Evolutionary conservation across 2,888 invertebrate species (phyloP).

Genomic region (Hymenopus coronatus): DNA sequence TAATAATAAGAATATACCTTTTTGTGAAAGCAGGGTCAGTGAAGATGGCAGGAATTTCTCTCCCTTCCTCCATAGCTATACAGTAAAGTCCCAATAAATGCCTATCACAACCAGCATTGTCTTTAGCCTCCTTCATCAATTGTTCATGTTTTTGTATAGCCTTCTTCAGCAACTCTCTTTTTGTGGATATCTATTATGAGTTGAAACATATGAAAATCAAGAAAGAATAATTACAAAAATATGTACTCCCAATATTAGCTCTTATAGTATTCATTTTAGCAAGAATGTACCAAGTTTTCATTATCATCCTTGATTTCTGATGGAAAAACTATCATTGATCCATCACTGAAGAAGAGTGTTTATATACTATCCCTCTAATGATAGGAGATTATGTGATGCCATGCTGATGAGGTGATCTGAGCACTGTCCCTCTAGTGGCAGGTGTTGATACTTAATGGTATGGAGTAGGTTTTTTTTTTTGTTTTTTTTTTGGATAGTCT

Average conservation of each 20-base stretch:
- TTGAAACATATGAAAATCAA: background rate
- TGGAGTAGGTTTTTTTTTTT: too few species aligned
- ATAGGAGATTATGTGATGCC: too few species aligned
- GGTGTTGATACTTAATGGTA: too few species aligned
- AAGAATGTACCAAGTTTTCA: too few species aligned
- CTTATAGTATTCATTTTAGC: too few species aligned
- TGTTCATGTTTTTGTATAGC: slow-evolving; percentile 54
- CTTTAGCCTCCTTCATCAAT: slow-evolving; percentile 54
- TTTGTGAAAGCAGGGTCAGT: slow-evolving; percentile 53
- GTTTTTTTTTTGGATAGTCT: too few species aligned
- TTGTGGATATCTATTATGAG: slow-evolving; percentile 27
- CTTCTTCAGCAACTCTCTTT: slow-evolving; percentile 45
- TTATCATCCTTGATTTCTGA: too few species aligned
- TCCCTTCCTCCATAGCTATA: slow-evolving; percentile 50
- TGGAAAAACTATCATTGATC: too few species aligned
- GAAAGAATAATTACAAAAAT: background rate
- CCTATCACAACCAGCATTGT: slow-evolving; percentile 55
- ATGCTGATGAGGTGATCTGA: too few species aligned
- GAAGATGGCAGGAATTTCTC: slow-evolving; percentile 52
- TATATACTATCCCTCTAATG: too few species aligned
- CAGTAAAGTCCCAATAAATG: slow-evolving; percentile 58
- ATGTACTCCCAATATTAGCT: background rate
- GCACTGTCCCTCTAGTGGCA: too few species aligned
- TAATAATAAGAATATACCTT: slow-evolving; percentile 43
- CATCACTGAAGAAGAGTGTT: too few species aligned